Evolutionary conservation across 2,797 vertebrate genomes (phyloP), one percentile per base, ranked within the genome.

Genomic region (Argyrosomus regius): DNA sequence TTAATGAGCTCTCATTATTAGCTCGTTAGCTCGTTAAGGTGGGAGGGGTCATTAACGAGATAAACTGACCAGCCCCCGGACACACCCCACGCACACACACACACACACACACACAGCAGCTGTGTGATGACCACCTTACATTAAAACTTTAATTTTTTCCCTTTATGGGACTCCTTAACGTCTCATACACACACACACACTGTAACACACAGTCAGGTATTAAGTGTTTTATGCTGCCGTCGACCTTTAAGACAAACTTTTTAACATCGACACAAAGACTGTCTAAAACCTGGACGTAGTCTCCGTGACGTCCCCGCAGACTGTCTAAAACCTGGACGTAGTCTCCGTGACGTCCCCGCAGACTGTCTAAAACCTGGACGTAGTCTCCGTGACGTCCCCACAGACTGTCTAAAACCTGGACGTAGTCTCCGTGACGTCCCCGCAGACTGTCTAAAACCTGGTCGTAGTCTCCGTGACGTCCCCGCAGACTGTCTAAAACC

Each of bases 51-150:
- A 76, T 91, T 91, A 91, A 89, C 39, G 86, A 85, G 84, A 81
- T 78, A 89, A 87, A 91, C 89, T 90, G 89, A 87, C 91, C 88
- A 77, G 86, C 90, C 90, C 79, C 89, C 72, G 52, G 88, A 86
- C 84, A 87, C 84, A 70, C 83, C 43, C 60, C 46, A 1, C 57
- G 56, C 59, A 26, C 45, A 70, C 57, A 63, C 59, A 26, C 45
- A 70, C 24, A 24, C 75, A 72, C 68, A 75, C 57, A 61, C 78
- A 63, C 56, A 70, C 67, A 69, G 41, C 64, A 50, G 57, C 71
- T 81, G 71, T 61, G 75, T 41, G 77, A 84, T 82, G 75, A 83
- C 81, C 76, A 75, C 20, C 65, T 67, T 73, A 82, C 75, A 91
- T 88, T 86, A 90, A 87, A 85, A 82, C 46, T 81, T 85, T 83